phyloP scores from a whole-genome alignment of 2,888 invertebrate species.

The Hemithea aestivaria region DNA sequence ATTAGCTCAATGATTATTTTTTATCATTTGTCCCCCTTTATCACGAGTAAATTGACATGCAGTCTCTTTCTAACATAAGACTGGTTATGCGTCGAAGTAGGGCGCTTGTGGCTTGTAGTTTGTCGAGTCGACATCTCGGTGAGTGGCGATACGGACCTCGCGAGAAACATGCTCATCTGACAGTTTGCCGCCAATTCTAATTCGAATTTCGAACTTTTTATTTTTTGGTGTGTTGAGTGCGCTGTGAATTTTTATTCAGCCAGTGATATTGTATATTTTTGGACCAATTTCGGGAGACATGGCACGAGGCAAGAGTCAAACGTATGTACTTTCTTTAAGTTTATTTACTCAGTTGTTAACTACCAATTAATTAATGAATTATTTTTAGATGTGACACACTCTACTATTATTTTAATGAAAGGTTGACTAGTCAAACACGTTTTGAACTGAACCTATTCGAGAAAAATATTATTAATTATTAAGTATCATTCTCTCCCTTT shows the following conservation, averaged over 20 bases:
- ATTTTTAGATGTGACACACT: not conserved
- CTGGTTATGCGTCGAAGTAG: constrained; percentile 69
- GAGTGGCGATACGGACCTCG: constrained; percentile 70
- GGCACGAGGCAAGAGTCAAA: constrained; percentile 60
- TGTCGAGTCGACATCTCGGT: constrained; percentile 67
- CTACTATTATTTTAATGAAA: too few species aligned
- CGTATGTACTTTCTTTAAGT: constrained; percentile 46
- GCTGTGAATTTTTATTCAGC: constrained; percentile 34
- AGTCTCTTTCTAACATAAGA: constrained; percentile 63
- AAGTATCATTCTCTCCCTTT: too few species aligned
- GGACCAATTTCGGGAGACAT: constrained; percentile 40
- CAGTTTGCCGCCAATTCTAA: constrained; percentile 62
- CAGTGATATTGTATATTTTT: constrained; percentile 44
- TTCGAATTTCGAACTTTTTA: constrained; percentile 45
- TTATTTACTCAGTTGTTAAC: constrained; percentile 22
- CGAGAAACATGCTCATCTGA: constrained; percentile 72
- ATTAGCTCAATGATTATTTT: too few species aligned
- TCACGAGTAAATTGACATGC: constrained; percentile 31
- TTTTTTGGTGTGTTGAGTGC: constrained; percentile 44
- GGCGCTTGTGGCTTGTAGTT: constrained; percentile 55
- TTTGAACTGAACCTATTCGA: too few species aligned
- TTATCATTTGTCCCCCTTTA: constrained; percentile 40
- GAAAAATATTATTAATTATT: too few species aligned
- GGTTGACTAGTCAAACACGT: too few species aligned
- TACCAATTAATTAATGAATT: not conserved